Evolutionary conservation across 2,888 invertebrate genomes (phyloP).

Genomic region (Philaethria dido): DNA sequence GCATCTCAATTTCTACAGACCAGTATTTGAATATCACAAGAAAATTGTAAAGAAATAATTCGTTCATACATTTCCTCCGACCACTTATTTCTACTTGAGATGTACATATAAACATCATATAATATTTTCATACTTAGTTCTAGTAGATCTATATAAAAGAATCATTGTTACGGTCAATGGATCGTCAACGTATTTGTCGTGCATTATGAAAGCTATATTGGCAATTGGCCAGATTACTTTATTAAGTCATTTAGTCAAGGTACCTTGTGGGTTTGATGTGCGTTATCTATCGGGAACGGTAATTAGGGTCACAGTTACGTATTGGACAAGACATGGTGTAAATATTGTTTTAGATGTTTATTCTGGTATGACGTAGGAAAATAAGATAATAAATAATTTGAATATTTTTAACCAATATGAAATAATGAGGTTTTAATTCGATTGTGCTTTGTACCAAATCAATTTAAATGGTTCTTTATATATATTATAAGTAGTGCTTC

Average conservation of each 20-base stretch:
- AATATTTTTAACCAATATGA: no score
- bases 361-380: background rate
- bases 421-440: no score
- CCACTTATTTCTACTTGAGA: background rate
- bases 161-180: slow-evolving; percentile 19
- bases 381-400: no score
- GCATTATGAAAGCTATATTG: background rate
- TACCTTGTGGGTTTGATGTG: slow-evolving; percentile 30
- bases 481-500: no score
- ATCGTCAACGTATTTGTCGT: slow-evolving; percentile 15
- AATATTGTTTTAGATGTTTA: slow-evolving; percentile 12
- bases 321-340: slow-evolving; percentile 25
- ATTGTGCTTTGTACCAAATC: no score
- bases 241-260: slow-evolving; percentile 37
- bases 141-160: slow-evolving; percentile 8
- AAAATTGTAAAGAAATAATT: no score
- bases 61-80: background rate
- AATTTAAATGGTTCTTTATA: no score
- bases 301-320: slow-evolving; percentile 49
- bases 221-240: slow-evolving; percentile 7
- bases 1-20: no score
- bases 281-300: slow-evolving; percentile 38
- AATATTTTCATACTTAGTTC: background rate
- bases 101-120: background rate
- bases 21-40: no score